phyloP scores from a whole-genome alignment of 2,797 vertebrate genomes.

The Nannoperca australis region DNA sequence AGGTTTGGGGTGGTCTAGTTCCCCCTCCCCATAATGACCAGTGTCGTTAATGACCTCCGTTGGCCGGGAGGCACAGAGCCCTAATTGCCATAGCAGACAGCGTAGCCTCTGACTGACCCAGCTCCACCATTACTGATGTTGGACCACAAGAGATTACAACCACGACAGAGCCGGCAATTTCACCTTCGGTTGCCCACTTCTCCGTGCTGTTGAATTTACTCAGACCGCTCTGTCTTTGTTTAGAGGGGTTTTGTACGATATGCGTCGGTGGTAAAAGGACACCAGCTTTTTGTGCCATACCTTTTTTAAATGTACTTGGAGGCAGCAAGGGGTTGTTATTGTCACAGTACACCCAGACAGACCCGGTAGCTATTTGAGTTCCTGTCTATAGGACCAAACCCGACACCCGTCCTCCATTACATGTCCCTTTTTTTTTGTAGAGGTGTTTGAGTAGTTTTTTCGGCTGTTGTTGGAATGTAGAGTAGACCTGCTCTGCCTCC shows the following conservation, averaged over 20 bases:
- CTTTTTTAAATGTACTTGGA: constrained; percentile 5
- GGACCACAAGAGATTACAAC: constrained; percentile 60
- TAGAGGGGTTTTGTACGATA: background rate
- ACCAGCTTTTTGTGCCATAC: constrained; percentile 13
- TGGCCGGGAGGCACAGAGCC: constrained; percentile 68
- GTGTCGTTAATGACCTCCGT: constrained; percentile 80
- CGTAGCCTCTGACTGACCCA: constrained; percentile 80
- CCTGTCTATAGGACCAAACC: constrained; percentile 60
- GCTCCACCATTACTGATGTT: constrained; percentile 60
- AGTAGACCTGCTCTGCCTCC: constrained; percentile 51
- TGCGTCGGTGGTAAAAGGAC: background rate
- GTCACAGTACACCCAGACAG: constrained; percentile 45
- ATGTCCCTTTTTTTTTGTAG: constrained; percentile 37
- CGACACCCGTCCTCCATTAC: constrained; percentile 61
- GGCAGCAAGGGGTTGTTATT: constrained; percentile 18
- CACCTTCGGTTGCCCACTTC: constrained; percentile 16
- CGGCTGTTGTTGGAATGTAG: constrained; percentile 59
- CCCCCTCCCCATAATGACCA: constrained; percentile 73
- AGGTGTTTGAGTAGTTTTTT: constrained; percentile 55
- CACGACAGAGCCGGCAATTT: constrained; percentile 29
- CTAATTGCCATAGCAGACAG: constrained; percentile 82
- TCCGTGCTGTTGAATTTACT: constrained; percentile 27
- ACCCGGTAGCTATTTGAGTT: constrained; percentile 44
- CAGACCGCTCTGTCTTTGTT: constrained; percentile 14
- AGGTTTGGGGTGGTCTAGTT: constrained; percentile 57